Base-by-base conservation (phyloP, 2,888 invertebrate genomes). In the Cephus spinipes region DNA sequence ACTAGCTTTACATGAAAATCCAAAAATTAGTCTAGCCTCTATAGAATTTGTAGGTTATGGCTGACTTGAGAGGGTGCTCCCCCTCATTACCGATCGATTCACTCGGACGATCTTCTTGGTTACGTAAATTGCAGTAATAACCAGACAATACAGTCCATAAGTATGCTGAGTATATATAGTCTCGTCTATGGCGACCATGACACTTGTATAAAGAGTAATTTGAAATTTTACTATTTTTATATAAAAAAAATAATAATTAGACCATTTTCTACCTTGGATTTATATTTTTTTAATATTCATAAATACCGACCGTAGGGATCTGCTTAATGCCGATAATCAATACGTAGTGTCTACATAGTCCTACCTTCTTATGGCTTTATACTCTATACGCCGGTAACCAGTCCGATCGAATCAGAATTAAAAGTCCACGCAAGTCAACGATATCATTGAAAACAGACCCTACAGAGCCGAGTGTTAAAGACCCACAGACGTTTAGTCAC, bases 121-220 rank as follows among this genome's bases (percentile, higher is more conserved):
- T 78, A 40, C 78, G 74, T 33, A 73, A 79, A 76, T 73, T 35
- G 71, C 74, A 0, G 73, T n/a, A 78, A 80, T 75, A 40, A 11
- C 73, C 77, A 40, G 9, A 40, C 40, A 40, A 23, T 23, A 15
- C 15, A 55, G 55, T 55, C 9, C 23, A 55, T 55, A 55, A 55
- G 9, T 36, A 23, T 15, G 2, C 23, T 2, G 23, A 9, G 9
- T 9, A 23, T 55, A 23, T 23, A 55, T 15, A 55, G 55, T 23
- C 55, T 55, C 23, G 23, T 1, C 55, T 23, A 23, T 2, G 9
- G 23, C 55, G 23, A 23, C 23, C 55, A 55, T 55, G 55, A 55
- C 23, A 23, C 55, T 55, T 55, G 23, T 9, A 9, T 1, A 9
- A 23, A 9, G 6, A 55, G 23, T 55, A 23, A 9, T 23, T 2